Base-by-base conservation (phyloP, 2,113 vertebrate species). In the Charina bottae region DNA sequence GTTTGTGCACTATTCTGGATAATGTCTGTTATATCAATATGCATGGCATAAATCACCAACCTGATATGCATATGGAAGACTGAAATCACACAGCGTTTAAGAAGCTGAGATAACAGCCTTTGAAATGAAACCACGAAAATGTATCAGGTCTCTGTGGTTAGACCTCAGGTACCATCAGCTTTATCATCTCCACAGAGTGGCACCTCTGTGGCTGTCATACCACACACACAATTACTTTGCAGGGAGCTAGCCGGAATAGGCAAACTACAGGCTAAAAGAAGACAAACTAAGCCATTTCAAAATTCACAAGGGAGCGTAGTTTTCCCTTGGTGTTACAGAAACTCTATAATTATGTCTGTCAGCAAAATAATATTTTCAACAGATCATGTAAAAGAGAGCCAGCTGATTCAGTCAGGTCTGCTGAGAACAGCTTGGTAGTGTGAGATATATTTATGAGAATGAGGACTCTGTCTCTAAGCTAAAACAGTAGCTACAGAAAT, bases 291-390 rank as follows among this genome's bases (percentile, higher is more conserved):
- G 94, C 93, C 96, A 94, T 93, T 94, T 94, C 91, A 89, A 91
- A 96, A 94, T 94, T 96, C 94, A 59, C 94, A 93, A 78, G 95
- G 95, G 97, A 96, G 90, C 92, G 94, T 93, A 93, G 93, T 85
- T 93, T 49, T 49, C 89, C 78, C 92, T 92, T 91, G 8, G 42
- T 53, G 56, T 60, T 92, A 93, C 59, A 93, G 84, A 53, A 94
- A 64, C 88, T 90, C 92, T 37, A 90, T 93, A 72, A 90, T 83
- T 72, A 87, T 23, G 60, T 68, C 95, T 96, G 92, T 94, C n/a
- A 59, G 93, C 83, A 92, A 90, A 91, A 72, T 68, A 91, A 49
- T 94, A 91, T 91, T 96, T 89, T 90, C 24, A 84, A 58, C 28
- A 94, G 94, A 90, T 92, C 91, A 93, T 37, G 37, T 62, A 89